Base-by-base conservation (phyloP, 1,140 invertebrate species). In the Psix sp. region DNA sequence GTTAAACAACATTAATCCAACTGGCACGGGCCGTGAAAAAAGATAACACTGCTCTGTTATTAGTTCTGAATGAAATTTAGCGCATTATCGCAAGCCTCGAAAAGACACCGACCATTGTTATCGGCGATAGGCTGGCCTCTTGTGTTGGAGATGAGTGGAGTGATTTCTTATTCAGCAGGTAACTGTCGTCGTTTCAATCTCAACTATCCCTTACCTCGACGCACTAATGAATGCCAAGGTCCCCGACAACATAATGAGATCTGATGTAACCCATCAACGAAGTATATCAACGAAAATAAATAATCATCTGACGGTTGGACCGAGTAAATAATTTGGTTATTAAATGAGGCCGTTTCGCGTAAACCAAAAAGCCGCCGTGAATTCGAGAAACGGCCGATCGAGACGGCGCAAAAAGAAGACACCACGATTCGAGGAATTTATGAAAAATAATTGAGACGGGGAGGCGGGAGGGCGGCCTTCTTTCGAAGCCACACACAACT, bases 401-500 rank as follows among this genome's bases (percentile, higher is more conserved):
- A 36, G 36, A 26, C 17, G 36, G 31, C 13, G 54, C 60, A 59
- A 72, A 72, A 76, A 72, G 62, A 71, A 71, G 56, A 46, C 57
- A 68, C 57, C 33, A 45, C 18, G 63, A 16, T 72, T 76, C 74
- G 67, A 52, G 63, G 67, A 72, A 76, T 76, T 72, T 76, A 72
- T 72, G 74, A 72, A 76, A 76, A 76, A 76, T 76, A 76, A 76
- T 68, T 72, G 67, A 71, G 63, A 60, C 45, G 49, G 57, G 29
- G 45, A 39, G 54, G 36, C n/a, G 13, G 33, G 33, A 14, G 33
- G 36, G 74, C 51, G 62, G 68, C 26, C 52, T 67, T 74, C 67
- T 72, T 77, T 74, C 67, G 57, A 72, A 77, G 71, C 66, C 71
- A 71, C 72, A 71, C 71, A 74, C 62, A 72, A 77, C 68, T 65